Conservation (phyloP, 1,140 invertebrate genomes). For the Cydia splendana region DNA sequence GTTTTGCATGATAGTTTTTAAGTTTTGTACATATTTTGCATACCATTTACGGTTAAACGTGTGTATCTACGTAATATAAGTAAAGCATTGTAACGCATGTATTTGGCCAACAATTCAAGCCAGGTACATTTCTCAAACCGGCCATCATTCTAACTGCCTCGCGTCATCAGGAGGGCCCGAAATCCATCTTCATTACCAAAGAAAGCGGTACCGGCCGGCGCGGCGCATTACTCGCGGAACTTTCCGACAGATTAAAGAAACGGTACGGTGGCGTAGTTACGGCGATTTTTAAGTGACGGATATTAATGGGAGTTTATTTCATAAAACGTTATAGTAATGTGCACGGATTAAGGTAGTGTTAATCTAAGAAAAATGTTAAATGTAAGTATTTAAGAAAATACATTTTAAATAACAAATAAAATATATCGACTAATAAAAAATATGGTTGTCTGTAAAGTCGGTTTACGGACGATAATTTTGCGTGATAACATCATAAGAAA, state of each 20-base stretch:
- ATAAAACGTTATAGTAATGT: background rate
- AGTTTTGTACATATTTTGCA: too few relatives aligned
- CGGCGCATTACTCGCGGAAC: background rate
- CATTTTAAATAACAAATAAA: too few relatives aligned
- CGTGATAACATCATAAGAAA: too few relatives aligned
- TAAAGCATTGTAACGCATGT: too few relatives aligned
- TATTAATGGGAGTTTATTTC: constrained; percentile 7
- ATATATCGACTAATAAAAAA: too few relatives aligned
- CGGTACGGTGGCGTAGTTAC: background rate
- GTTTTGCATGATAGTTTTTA: too few relatives aligned
- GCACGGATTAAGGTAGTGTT: background rate
- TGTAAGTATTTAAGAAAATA: too few relatives aligned
- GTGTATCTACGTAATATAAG: background rate
- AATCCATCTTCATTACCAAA: constrained; percentile 10
- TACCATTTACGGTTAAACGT: too few relatives aligned
- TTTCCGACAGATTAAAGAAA: constrained; percentile 17
- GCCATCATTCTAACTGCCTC: constrained; percentile 1
- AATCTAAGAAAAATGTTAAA: too few relatives aligned
- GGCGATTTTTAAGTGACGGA: background rate
- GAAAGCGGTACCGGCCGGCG: constrained; percentile 1
- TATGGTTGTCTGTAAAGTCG: too few relatives aligned
- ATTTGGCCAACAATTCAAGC: too few relatives aligned
- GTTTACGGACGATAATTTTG: too few relatives aligned
- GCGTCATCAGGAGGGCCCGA: background rate
- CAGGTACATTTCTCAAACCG: constrained; percentile 1